These are phyloP conservation scores for Acipenser ruthenus DNA, from an alignment of 2,797 vertebrate species.

Conservation along the genomic window DNA sequence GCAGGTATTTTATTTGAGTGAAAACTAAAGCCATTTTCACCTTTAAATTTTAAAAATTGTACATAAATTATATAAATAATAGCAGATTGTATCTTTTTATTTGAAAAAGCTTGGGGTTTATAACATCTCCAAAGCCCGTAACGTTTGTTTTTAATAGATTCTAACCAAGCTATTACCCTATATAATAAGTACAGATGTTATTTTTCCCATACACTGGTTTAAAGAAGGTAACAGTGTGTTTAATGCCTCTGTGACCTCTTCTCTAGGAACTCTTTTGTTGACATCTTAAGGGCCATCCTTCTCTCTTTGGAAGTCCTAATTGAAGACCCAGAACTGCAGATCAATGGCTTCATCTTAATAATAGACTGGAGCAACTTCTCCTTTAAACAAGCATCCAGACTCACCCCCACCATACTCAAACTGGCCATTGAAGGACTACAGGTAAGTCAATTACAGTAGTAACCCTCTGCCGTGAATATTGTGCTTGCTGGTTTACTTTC, in stretches of 20 bases:
- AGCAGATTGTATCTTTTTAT: too few species aligned
- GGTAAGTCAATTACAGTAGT: conserved; percentile 43
- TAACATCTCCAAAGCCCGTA: too few species aligned
- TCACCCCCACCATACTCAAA: conserved; percentile 71
- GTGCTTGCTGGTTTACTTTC: too few species aligned
- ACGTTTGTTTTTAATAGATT: too few species aligned
- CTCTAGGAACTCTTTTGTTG: conserved; percentile 66
- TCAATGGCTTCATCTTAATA: conserved; percentile 74
- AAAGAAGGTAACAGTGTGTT: not conserved
- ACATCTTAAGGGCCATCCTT: conserved; percentile 69
- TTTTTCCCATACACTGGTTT: not conserved
- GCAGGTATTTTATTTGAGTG: too few species aligned
- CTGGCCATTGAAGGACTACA: conserved; percentile 73
- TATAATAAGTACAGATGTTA: conserved; percentile 9
- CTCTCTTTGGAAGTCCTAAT: conserved; percentile 72
- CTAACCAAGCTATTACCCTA: not conserved
- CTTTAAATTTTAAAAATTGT: too few species aligned
- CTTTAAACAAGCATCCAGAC: conserved; percentile 76
- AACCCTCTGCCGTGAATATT: too few species aligned
- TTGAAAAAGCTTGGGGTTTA: too few species aligned
- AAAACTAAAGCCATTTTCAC: too few species aligned
- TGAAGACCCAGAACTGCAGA: conserved; percentile 71
- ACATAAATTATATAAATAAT: too few species aligned
- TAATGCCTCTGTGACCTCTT: too few species aligned
- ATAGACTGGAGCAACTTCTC: conserved; percentile 81